Base-by-base conservation (phyloP, 2,888 invertebrate species). In the Acheta domesticus region DNA sequence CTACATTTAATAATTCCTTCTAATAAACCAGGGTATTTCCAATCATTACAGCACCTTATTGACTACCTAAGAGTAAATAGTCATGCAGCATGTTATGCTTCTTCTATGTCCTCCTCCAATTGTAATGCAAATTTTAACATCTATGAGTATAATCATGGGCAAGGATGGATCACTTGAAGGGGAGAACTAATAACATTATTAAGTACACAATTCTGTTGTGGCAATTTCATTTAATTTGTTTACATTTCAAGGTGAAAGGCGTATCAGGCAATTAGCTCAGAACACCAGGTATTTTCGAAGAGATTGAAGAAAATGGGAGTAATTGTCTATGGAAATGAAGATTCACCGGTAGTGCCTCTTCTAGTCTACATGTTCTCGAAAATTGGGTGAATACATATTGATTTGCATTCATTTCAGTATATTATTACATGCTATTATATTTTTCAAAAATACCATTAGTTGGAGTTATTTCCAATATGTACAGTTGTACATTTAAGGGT, bases 311-410 rank as follows among this genome's bases (percentile, higher is more conserved):
- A 94, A 87, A 93, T 96, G 87, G 97, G 98, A 82, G 95, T 97
- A 83, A 95, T 98, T 83, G 92, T 93, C 83, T 95, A 95, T 86
- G 99, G 99, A 12, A 95, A 97, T 88, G 92, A 92, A 85, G 96
- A 97, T 87, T 98, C 98, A 76, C 99, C 99, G 0, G 98, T 99
- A 82, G 96, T 99, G 85, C 99, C 99, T 20, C 91, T 99, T 89
- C 89, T 99, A 85, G 93, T 97, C 83, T 99, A 96, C 89, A 90
- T 96, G 84, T 98, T 96, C 87, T 96, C 97, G 81, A 98, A 98
- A 91, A 96, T 98, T 87, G 94, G 94, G 92, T 95, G 89, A 88
- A 91, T 88, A 78, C 49, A 81, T 82, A 79, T 19, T 14, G 16
- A n/a, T 62, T 62, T 62, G n/a, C n/a, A 19, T 12, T n/a, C 14